Percentiles rank a stretch among this genome's conserved stretches.
phyloP scores from a whole-genome alignment of 2,888 invertebrate species.

The Orchesella flavescens region DNA sequence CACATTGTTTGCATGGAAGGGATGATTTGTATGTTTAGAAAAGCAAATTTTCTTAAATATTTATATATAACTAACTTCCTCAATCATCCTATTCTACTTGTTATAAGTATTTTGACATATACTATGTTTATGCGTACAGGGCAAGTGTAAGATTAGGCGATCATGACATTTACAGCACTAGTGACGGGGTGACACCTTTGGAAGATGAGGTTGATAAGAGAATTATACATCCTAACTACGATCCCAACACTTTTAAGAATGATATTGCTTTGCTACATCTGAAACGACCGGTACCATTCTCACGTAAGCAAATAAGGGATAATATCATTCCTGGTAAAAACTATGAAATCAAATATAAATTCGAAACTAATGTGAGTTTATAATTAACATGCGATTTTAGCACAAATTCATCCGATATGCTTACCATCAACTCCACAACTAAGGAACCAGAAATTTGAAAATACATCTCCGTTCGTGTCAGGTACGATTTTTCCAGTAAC shows the following conservation, averaged over 20 bases:
- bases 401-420: constrained; percentile 82
- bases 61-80: not conserved
- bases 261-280: constrained; percentile 87
- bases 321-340: constrained; percentile 42
- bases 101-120: not conserved
- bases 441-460: constrained; percentile 77
- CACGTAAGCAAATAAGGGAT: constrained; percentile 75
- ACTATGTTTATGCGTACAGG: constrained; percentile 74
- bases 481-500: constrained; percentile 5
- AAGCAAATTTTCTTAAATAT: not conserved
- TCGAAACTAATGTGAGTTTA: not conserved
- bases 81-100: not conserved
- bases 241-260: constrained; percentile 79
- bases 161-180: constrained; percentile 80
- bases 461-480: constrained; percentile 81
- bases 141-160: constrained; percentile 85
- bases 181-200: constrained; percentile 79
- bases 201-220: constrained; percentile 79
- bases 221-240: constrained; percentile 82
- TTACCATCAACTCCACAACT: constrained; percentile 79
- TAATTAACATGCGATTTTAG: constrained; percentile 68
- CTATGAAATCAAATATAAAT: no score
- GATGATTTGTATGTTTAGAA: constrained; percentile 78
- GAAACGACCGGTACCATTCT: constrained; percentile 77
- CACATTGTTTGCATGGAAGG: constrained; percentile 82